These are phyloP conservation scores for Cyphomyrus discorhynchus DNA, from an alignment of 2,113 vertebrate species.

Conservation along the genomic window DNA sequence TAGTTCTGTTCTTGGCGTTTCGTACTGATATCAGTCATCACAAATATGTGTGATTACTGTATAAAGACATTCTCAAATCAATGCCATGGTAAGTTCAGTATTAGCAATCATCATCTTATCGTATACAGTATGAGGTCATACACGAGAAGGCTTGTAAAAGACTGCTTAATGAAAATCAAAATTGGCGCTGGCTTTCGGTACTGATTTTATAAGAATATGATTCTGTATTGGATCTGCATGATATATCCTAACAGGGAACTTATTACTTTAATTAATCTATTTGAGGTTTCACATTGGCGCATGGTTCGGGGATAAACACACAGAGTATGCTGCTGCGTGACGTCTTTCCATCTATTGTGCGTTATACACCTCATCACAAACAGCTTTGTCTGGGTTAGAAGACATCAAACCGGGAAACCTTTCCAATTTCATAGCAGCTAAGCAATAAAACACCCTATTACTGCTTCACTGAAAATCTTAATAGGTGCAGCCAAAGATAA, in stretches of 20 bases:
- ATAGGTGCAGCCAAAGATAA: constrained; percentile 42
- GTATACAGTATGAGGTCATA: neutral
- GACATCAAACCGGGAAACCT: constrained; percentile 19
- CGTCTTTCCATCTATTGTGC: neutral
- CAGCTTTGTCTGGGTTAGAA: neutral
- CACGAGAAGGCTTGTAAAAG: constrained; percentile 28
- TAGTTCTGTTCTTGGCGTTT: neutral
- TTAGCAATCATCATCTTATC: constrained; percentile 9
- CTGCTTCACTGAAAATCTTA: constrained; percentile 36
- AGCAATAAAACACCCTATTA: constrained; percentile 40
- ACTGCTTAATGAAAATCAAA: constrained; percentile 39
- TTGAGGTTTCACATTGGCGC: constrained; percentile 23
- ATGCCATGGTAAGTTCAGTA: neutral
- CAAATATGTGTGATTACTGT: neutral
- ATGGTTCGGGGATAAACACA: constrained; percentile 22
- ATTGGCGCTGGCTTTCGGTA: constrained; percentile 22
- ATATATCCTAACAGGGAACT: constrained; percentile 32
- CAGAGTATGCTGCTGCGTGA: neutral
- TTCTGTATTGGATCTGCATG: constrained; percentile 31
- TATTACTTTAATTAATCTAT: constrained; percentile 35
- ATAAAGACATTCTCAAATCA: neutral
- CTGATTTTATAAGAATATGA: constrained; percentile 29
- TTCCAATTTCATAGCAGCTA: constrained; percentile 33
- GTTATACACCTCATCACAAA: neutral
- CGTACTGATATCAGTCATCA: neutral